Evolutionary conservation across 2,797 vertebrate genomes (phyloP), one percentile per base, ranked within the genome.

Genomic region (Toxotes lorentzi): DNA sequence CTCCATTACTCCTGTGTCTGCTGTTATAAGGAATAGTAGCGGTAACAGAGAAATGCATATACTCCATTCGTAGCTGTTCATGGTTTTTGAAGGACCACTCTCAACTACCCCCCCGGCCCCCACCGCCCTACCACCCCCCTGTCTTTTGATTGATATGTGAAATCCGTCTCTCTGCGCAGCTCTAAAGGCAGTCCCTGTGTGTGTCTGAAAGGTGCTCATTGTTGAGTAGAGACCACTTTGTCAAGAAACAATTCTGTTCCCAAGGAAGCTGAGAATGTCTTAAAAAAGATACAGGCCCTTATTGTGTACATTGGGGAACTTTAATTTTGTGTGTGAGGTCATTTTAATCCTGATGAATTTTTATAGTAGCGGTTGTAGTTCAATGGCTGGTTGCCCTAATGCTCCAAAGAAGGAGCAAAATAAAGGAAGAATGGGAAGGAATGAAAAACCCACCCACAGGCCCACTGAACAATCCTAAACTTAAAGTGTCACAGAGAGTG

Each of bases 321-420:
- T 96, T 95, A 94, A 95, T 96, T 96, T 96, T 95, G 94, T 89
- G 94, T 95, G 94, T 96, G 95, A 95, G 95, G 95, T 95, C 95
- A 95, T 96, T 95, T 95, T 96, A 96, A 96, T 96, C 95, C 95
- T 95, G 95, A 95, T 95, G 94, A 95, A 94, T 96, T 96, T 96
- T 96, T 95, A 95, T 95, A 93, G 95, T 91, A 90, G 91, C 93
- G 80, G 86, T 91, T 93, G 92, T 92, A 91, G 86, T 94, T 96
- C 94, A 96, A 95, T 96, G 89, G 94, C 87, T 85, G 89, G 78
- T 91, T 86, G 84, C 81, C 88, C 94, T 95, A 95, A 95, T 95
- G 94, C 93, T 89, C 87, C 77, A 93, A 94, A 94, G 89, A 88
- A 85, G 79, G 77, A 85, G 85, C 78, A 74, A 92, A 91, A 91